Percentiles rank a stretch among this genome's conserved stretches.
These are phyloP conservation scores for Norana najaformis DNA, from an alignment of 2,888 invertebrate species.

Conservation along the genomic window DNA sequence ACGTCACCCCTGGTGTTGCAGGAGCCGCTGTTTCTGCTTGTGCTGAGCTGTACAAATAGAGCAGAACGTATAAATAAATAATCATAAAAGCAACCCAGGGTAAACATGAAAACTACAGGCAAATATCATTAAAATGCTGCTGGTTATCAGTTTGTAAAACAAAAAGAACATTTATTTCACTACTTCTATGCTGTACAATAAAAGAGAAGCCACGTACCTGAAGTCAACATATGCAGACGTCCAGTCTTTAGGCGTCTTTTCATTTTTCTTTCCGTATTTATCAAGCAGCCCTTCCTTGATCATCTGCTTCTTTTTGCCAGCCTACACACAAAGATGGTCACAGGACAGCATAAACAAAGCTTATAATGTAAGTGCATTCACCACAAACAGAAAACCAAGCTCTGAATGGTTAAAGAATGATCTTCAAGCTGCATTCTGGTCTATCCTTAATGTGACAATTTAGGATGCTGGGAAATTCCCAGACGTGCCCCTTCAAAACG, in stretches of 20 bases:
- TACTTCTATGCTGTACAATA: not conserved
- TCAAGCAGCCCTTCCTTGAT: constrained; percentile 88
- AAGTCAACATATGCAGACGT: constrained; percentile 48
- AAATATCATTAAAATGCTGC: not conserved
- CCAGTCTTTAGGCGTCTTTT: constrained; percentile 92
- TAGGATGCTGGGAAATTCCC: not conserved
- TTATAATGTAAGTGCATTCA: not conserved
- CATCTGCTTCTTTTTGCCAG: constrained; percentile 84
- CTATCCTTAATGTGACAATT: not conserved
- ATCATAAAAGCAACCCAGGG: not conserved
- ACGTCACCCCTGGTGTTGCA: not conserved
- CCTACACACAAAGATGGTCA: constrained; percentile 63
- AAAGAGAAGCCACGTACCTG: constrained; percentile 42
- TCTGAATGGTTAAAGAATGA: not conserved
- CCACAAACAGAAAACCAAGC: not conserved
- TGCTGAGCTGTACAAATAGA: not conserved
- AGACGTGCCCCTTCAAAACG: not conserved
- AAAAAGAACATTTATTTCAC: not conserved
- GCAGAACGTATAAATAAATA: not conserved
- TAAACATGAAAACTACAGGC: not conserved
- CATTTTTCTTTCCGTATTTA: constrained; percentile 94
- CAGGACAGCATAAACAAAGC: not conserved
- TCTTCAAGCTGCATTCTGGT: not conserved
- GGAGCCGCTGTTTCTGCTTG: not conserved
- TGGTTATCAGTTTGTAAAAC: not conserved